Percentiles rank a stretch among this genome's conserved stretches.
Evolutionary conservation across 2,113 vertebrate species (phyloP).

Genomic region (Cebus imitator): DNA sequence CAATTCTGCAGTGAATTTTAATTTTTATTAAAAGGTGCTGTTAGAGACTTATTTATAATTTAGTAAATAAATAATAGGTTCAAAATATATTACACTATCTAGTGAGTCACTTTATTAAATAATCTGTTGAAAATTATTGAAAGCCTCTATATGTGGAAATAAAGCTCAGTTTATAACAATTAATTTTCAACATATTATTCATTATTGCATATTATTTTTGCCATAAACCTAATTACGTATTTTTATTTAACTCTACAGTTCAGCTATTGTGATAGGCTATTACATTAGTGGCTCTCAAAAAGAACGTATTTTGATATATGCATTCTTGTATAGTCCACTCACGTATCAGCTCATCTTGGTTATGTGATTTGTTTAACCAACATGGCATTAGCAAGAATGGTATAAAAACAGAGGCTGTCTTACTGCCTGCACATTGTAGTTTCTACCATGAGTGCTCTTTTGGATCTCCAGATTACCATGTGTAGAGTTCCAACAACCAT

Average conservation of each 20-base stretch:
- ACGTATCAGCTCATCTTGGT: neutral
- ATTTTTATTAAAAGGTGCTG: neutral
- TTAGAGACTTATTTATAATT: neutral
- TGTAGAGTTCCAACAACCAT: neutral
- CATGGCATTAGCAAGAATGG: neutral
- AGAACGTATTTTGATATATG: neutral
- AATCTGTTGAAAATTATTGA: neutral
- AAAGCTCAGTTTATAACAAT: neutral
- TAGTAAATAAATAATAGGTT: neutral
- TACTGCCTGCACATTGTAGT: too few relatives aligned
- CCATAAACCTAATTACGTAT: neutral
- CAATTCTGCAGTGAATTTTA: neutral
- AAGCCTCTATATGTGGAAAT: neutral
- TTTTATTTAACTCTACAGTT: neutral
- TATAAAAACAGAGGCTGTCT: neutral
- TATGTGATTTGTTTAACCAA: neutral
- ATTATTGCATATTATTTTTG: neutral
- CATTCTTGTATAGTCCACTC: neutral
- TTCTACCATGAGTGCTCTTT: neutral
- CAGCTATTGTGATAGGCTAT: neutral
- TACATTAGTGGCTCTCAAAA: neutral
- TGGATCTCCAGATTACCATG: neutral
- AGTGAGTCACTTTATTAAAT: neutral
- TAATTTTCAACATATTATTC: neutral
- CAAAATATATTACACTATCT: neutral